Evolutionary conservation across 2,113 vertebrate genomes (phyloP), one percentile per base, ranked within the genome.

Genomic region (Ictidomys tridecemlineatus): DNA sequence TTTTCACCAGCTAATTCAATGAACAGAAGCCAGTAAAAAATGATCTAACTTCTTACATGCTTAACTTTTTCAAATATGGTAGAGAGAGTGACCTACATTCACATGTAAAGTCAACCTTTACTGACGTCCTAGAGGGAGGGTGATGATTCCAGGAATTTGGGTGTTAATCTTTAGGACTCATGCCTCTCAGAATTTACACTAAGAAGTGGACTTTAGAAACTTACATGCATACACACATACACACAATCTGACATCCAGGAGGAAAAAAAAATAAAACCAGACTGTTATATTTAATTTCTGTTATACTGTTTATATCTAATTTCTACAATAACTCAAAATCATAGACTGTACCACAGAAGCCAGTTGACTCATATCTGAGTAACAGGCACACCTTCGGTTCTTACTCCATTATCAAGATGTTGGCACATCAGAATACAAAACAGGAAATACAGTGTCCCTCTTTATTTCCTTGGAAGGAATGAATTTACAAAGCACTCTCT

Each of bases 121-220:
- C 0, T 73, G 67, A 91, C 30, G 72, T 79, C 58, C 48, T 14
- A 42, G 26, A 91, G n/a, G 26, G 18, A 34, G 8, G 58, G 74
- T 63, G 67, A 84, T 8, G 80, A 45, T 70, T 83, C 13, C 69
- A 73, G 79, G 88, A 17, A 85, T 90, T 95, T 87, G 58, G 8
- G 51, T 65, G 16, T 65, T 53, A 51, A 74, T 51, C 11, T 73
- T 93, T 20, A 80, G 28, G 12, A 90, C 16, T 86, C 37, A 72
- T 79, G 39, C 5, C 37, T 91, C 73, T 89, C 30, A 58, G 45
- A 78, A 63, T 67, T 89, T 91, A 37, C 17, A 85, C 56, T 56
- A 76, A 63, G 24, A 89, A 94, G 56, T 70, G 83, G 39, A 89
- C 32, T 96, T 96, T 63, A 63, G 77, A 93, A 91, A 69, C 90